Evolutionary conservation across 2,888 invertebrate genomes (phyloP).

Genomic region (Drosophila helvetica): DNA sequence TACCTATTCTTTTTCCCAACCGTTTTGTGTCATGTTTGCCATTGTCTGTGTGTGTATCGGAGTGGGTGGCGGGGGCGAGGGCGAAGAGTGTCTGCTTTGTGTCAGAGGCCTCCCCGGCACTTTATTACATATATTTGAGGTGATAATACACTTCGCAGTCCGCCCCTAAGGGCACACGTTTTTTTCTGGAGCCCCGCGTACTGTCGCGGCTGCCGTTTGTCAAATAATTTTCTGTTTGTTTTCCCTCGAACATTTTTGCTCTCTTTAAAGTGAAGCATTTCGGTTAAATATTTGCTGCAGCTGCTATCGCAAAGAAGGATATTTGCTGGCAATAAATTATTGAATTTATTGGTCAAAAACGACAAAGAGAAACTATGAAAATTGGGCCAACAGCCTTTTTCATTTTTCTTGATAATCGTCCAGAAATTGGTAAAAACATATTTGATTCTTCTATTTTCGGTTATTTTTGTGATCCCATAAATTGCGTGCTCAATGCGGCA

Average conservation of each 20-base stretch:
- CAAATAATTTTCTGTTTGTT: constrained; percentile 43
- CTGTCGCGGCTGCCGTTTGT: constrained; percentile 44
- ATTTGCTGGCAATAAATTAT: constrained; percentile 67
- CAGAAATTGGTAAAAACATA: constrained; percentile 76
- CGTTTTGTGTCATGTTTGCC: constrained; percentile 43
- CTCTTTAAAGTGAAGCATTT: constrained; percentile 49
- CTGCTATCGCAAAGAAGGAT: constrained; percentile 64
- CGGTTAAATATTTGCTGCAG: constrained; percentile 71
- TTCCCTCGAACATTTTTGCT: constrained; percentile 23
- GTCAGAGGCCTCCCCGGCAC: constrained; percentile 61
- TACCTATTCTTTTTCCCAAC: constrained; percentile 24
- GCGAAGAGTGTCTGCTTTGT: constrained; percentile 39
- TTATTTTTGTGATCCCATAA: constrained; percentile 57
- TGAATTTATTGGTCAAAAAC: constrained; percentile 60
- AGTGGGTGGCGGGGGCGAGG: constrained; percentile 12
- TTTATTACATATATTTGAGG: constrained; percentile 80
- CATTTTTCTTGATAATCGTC: constrained; percentile 66
- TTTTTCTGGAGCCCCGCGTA: constrained; percentile 18
- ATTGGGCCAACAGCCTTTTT: constrained; percentile 43
- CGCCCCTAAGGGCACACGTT: constrained; percentile 31
- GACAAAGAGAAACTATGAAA: constrained; percentile 30
- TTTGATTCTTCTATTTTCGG: constrained; percentile 42
- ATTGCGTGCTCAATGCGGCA: constrained; percentile 75
- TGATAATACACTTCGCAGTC: constrained; percentile 71
- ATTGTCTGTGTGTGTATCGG: constrained; percentile 14